Evolutionary conservation across 2,797 vertebrate genomes (phyloP).

Genomic region (Sebastes cheni): DNA sequence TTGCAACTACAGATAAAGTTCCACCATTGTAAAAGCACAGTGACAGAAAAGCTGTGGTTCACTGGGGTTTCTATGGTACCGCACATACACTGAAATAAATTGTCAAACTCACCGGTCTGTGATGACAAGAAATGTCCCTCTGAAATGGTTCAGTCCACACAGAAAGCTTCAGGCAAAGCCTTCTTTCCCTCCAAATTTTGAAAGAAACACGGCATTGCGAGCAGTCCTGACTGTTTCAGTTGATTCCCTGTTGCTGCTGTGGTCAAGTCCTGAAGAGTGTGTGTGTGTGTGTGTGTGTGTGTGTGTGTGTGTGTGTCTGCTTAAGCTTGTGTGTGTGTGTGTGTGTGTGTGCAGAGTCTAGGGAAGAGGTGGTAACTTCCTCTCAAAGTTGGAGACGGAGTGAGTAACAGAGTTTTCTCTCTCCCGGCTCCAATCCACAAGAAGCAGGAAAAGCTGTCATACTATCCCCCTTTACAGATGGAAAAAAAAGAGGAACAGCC

Average conservation of each 20-base stretch:
- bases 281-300: slow-evolving; percentile 35
- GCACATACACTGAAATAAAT: slow-evolving; percentile 22
- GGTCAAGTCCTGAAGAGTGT: slow-evolving; percentile 59
- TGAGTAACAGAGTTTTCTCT: slow-evolving; percentile 74
- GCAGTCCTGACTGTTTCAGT: slow-evolving; percentile 46
- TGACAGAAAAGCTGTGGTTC: slow-evolving; percentile 16
- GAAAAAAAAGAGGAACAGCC: slow-evolving; percentile 78
- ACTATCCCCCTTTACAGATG: slow-evolving; percentile 68
- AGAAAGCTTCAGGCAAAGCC: slow-evolving; percentile 32
- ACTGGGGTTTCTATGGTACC: slow-evolving; percentile 14
- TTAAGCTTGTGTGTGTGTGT: neutral
- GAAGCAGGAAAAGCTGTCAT: slow-evolving; percentile 80
- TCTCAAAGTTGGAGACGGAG: slow-evolving; percentile 71
- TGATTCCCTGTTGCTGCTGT: slow-evolving; percentile 61
- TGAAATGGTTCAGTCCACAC: slow-evolving; percentile 43
- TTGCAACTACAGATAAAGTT: neutral
- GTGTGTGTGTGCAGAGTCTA: slow-evolving; percentile 53
- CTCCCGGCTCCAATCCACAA: slow-evolving; percentile 64
- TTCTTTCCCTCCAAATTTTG: slow-evolving; percentile 55
- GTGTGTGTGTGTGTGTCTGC: slow-evolving; percentile 25
- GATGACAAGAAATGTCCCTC: slow-evolving; percentile 39
- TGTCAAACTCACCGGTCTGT: slow-evolving; percentile 71
- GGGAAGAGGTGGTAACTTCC: slow-evolving; percentile 81
- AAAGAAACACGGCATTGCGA: slow-evolving; percentile 37
- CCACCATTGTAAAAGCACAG: neutral